These are phyloP conservation scores for Phrynocephalus vlangalii DNA, from an alignment of 2,797 vertebrate species.

Conservation along the genomic window DNA sequence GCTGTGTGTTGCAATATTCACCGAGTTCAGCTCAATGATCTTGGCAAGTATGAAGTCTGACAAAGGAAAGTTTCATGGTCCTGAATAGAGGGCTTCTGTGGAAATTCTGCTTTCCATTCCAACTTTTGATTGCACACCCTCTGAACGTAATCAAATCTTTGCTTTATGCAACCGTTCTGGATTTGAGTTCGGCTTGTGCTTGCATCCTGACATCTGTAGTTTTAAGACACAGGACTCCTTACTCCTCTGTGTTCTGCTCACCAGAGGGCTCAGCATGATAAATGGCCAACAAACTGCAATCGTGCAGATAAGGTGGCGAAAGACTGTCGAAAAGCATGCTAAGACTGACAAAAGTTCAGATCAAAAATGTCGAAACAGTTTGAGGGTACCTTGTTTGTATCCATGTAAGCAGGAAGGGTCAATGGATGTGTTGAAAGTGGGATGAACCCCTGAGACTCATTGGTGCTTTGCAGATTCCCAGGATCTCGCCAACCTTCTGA, in stretches of 20 bases:
- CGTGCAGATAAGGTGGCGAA: background rate
- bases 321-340: background rate
- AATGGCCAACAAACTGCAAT: background rate
- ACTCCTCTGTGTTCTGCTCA: background rate
- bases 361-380: background rate
- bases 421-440: background rate
- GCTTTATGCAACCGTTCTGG: background rate
- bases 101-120: background rate
- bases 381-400: background rate
- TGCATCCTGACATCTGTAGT: background rate
- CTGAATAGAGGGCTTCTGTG: background rate
- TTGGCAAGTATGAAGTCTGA: background rate
- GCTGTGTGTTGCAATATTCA: background rate
- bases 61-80: background rate
- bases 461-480: background rate
- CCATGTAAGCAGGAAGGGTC: background rate
- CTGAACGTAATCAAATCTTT: background rate
- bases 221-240: background rate
- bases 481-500: conserved; percentile 1
- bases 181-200: background rate
- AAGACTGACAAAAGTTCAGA: background rate
- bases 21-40: background rate
- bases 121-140: background rate
- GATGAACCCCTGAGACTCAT: no score
- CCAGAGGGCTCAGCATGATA: no score